Base-by-base conservation (phyloP, 2,797 vertebrate genomes). In the Harpagifer antarcticus region DNA sequence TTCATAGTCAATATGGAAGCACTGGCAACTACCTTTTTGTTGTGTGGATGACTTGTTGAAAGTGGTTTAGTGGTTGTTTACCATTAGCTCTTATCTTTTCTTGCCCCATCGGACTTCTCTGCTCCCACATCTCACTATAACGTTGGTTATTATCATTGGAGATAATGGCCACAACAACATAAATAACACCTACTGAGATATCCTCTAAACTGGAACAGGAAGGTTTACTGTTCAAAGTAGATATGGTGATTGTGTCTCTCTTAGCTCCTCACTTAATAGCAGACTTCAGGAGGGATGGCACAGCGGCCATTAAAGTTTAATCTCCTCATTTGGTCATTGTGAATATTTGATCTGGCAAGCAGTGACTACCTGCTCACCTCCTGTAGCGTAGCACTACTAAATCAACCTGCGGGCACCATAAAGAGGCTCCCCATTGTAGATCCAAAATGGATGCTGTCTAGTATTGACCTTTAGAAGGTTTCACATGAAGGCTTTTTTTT, bases 261-360 rank as follows among this genome's bases (percentile, higher is more conserved):
- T 37, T 45, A 67, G 42, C 63, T 62, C 23, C 66, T 82, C 40
- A 61, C 69, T 59, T 77, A 77, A 82, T 37, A 68, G 69, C 68
- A 81, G 63, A 76, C 52, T 64, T 69, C 66, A 77, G 74, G 77
- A 72, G 60, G 47, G 85, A 78, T 74, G 44, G 63, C 75, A 61
- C 54, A 48, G 42, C 44, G 40, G 65, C 81, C 68, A 84, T 89
- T 92, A 88, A 87, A 86, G 79, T 84, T 83, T 86, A 79, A 91
- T 80, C 55, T 61, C 58, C 78, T 86, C 81, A 78, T 92, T 90
- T 90, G 74, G 76, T 90, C 79, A 60, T 54, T 74, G 82, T 79
- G 74, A 87, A 74, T 76, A 68, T 84, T 81, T 40, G 69, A 81
- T 78, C 52, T 76, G 59, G 69, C 68, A 79, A 72, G 60, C 74